Evolutionary conservation across 2,888 invertebrate species (phyloP).

Genomic region (Luperina nickerlii): DNA sequence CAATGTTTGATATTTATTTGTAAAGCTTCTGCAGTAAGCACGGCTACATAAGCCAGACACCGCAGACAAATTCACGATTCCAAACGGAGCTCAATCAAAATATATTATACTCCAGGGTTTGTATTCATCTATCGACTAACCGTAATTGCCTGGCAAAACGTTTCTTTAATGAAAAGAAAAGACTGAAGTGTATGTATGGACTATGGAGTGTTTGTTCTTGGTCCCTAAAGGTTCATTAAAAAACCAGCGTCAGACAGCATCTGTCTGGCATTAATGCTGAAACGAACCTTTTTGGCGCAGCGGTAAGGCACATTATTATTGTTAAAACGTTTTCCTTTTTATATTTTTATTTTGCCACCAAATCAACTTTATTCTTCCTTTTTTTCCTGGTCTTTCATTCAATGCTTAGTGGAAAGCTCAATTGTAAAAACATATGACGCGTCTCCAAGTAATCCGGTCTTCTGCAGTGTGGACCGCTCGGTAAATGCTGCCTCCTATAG

Average conservation of each 20-base stretch:
- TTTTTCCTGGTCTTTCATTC: too few relatives aligned
- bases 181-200: neutral
- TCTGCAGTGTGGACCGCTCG: neutral
- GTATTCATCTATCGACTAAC: conserved; percentile 1
- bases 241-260: too few relatives aligned
- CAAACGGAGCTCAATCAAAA: conserved; percentile 14
- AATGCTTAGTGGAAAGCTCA: too few relatives aligned
- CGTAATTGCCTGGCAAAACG: neutral
- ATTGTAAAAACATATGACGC: too few relatives aligned
- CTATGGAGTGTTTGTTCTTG: too few relatives aligned
- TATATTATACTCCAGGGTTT: neutral
- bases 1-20: conserved; percentile 23
- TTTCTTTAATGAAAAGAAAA: neutral
- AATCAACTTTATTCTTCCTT: too few relatives aligned
- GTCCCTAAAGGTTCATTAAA: too few relatives aligned
- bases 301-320: too few relatives aligned
- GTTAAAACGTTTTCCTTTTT: too few relatives aligned
- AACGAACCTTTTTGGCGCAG: too few relatives aligned
- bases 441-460: neutral
- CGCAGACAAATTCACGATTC: conserved; percentile 38
- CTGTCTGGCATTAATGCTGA: too few relatives aligned
- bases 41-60: conserved; percentile 41
- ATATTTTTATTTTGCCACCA: too few relatives aligned
- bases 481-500: neutral
- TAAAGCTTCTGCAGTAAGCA: conserved; percentile 43